Evolutionary conservation across 2,113 vertebrate genomes (phyloP).

Genomic region (Hydrochoerus hydrochaeris): DNA sequence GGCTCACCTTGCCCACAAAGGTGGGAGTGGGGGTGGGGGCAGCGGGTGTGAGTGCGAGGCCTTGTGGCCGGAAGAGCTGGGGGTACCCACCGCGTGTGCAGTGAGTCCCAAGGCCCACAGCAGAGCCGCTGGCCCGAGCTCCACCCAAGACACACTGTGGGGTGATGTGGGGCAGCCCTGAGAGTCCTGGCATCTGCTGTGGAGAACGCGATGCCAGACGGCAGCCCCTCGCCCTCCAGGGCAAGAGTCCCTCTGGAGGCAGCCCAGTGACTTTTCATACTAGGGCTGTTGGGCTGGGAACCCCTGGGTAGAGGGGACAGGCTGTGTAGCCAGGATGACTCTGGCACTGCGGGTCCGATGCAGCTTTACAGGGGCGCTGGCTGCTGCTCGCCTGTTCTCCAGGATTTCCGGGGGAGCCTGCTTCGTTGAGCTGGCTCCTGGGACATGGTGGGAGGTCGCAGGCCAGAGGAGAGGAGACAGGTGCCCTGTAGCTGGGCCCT

Average conservation of each 20-base stretch:
- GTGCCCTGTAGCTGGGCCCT: not conserved
- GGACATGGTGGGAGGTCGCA: not conserved
- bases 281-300: not conserved
- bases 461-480: not conserved
- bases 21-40: not conserved
- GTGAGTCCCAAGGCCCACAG: not conserved
- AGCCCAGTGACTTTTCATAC: not conserved
- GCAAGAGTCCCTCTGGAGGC: not conserved
- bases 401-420: rapidly evolving
- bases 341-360: not conserved
- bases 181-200: not conserved
- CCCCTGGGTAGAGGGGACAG: too few relatives aligned
- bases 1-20: not conserved
- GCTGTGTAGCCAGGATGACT: not conserved
- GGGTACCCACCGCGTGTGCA: not conserved
- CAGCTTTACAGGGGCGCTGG: not conserved
- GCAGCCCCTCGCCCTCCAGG: not conserved
- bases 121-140: not conserved
- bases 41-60: not conserved
- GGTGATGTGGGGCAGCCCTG: not conserved
- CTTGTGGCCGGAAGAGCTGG: not conserved
- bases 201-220: not conserved
- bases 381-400: not conserved
- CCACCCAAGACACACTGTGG: too few relatives aligned
- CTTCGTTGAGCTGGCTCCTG: not conserved